Base-by-base conservation (phyloP, 2,888 invertebrate genomes). In the Agonum fuliginosum region DNA sequence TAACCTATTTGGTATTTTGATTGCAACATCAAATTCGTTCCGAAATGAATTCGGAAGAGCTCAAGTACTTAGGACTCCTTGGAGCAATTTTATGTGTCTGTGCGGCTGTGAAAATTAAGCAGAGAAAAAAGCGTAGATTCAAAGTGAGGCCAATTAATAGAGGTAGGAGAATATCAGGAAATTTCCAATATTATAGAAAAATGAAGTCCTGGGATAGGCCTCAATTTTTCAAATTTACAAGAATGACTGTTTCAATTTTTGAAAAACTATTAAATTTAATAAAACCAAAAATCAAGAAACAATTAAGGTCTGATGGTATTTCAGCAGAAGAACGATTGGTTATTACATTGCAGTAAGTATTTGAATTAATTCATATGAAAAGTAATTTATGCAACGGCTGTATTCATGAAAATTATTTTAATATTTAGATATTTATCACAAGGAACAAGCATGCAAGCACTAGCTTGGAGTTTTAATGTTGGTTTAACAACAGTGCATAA, bases 401-500 rank as follows among this genome's bases (percentile, higher is more conserved):
- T n/a, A 17, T 73, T 12, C 65, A 2, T 3, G 3, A 14, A 10
- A 14, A 14, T 6, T 79, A 46, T 27, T 14, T 24, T 67, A 2
- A 14, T 67, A 24, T 76, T 34, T 48, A 67, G 67, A 14, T 76
- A 76, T 67, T 20, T 76, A 8, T 46, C 67, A 6, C 76, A 76
- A 43, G 78, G 65, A 46, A 41, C 37, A 48, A 20, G 74, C 24
- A 37, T 71, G 75, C 78, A 79, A 75, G 46, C 74, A 22, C 24
- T 80, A 6, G 4, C 72, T 1, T 79, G 78, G 78, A 30, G 48
- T 3, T 80, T 78, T 34, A 37, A 76, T 14, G 14, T 80, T 10
- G 79, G 79, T 3, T 70, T 73, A n/a, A 76, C 78, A 6, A 82
- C 81, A 0, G 79, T 82, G 1, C 80, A 81, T 27, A 54, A 80